Evolutionary conservation across 2,797 vertebrate species (phyloP), one percentile per base, ranked within the genome.

Genomic region (Labeo calbasu): DNA sequence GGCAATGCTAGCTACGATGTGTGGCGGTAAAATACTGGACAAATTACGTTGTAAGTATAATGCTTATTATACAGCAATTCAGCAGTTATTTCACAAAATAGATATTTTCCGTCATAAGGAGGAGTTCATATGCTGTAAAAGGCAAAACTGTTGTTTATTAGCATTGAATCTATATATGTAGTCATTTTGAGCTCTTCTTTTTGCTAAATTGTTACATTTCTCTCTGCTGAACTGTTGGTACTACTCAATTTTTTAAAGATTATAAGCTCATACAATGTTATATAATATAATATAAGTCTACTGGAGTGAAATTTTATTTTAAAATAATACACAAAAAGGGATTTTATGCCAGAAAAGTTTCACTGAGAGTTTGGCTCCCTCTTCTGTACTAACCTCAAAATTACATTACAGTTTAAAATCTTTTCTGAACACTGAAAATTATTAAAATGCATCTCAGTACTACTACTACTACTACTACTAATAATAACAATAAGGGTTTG

Each of bases 11-110:
- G 95, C 98, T 19, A 98, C 98, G 9, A 98, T 99, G 98, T 99
- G 97, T 80, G 98, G 98, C 23, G 98, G 98, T 4, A 99, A 99
- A 89, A 98, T 99, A 79, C 96, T 98, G 92, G 98, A 99, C 95
- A 99, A 99, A 89, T 92, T 99, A 15, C 94, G 98, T 87, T 99
- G 98, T 97, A 90, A 97, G 96, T 96, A 93, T 80, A 9, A 5
- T 21, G 25, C 13, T 10, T 79, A 13, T 51, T 10, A 40, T 77
- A 68, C 71, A 77, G 53, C 21, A n/a, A 28, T 75, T 25, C 23
- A 85, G 46, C 1, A 48, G n/a, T 15, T 9, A 50, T 12, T 59
- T 75, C 46, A 19, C 51, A 69, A 4, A 71, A 25, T 59, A 5
- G 11, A 51, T 28, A 50, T 46, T 17, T 77, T 32, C 65, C 13